Evolutionary conservation across 2,888 invertebrate species (phyloP).

Genomic region (Epistrophella euchroma): DNA sequence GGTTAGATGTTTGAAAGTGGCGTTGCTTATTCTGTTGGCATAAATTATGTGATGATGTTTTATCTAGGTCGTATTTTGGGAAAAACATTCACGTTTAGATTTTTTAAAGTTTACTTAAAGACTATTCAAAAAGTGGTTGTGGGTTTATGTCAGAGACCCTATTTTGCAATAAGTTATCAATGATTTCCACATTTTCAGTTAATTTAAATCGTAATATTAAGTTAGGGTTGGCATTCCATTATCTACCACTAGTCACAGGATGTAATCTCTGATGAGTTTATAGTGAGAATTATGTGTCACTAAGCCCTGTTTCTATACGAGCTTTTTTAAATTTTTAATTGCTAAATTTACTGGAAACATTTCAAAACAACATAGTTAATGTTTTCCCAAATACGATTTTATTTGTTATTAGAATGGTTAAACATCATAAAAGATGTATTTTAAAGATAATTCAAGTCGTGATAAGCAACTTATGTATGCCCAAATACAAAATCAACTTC

Average conservation of each 20-base stretch:
- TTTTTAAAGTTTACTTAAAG: background rate
- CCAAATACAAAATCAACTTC: background rate
- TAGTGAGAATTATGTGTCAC: no score
- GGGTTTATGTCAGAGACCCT: background rate
- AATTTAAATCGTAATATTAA: no score
- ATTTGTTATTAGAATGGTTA: background rate
- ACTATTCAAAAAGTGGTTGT: background rate
- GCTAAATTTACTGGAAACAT: no score
- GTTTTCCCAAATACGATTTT: background rate
- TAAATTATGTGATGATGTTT: background rate
- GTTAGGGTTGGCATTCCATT: no score
- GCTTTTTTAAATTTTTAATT: no score
- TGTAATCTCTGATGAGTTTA: no score
- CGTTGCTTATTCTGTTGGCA: background rate
- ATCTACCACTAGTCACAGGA: no score
- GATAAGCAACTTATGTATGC: background rate
- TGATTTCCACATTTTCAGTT: no score
- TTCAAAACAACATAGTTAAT: background rate
- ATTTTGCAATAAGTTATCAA: background rate
- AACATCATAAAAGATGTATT: background rate
- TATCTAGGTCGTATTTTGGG: background rate
- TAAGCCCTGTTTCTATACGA: no score
- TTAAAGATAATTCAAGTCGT: background rate
- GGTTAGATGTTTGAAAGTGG: background rate
- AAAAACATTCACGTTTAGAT: background rate